A percentile compares a stretch with the other conserved stretches of the same genome.
Evolutionary conservation across 2,113 vertebrate species (phyloP).

Genomic region (Chloropsis hardwickii): DNA sequence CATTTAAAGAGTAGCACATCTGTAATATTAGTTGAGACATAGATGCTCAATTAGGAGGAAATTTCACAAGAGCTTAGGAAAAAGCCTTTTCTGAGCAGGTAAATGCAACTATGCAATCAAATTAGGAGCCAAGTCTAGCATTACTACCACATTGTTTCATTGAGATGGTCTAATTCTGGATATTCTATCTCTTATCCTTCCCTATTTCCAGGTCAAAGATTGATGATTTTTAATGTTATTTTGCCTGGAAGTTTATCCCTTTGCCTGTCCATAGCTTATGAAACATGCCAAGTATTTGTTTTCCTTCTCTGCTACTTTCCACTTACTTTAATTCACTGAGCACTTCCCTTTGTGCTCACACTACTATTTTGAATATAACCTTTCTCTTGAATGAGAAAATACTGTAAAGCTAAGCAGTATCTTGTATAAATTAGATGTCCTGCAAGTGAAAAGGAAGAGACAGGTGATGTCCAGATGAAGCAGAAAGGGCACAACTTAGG

Average conservation of each 20-base stretch:
- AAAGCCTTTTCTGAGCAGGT: background rate
- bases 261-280: background rate
- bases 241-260: background rate
- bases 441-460: constrained; percentile 22
- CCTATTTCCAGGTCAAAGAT: background rate
- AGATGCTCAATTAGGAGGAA: background rate
- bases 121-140: background rate
- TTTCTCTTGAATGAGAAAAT: constrained; percentile 45
- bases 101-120: background rate
- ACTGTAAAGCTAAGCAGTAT: constrained; percentile 52
- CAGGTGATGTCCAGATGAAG: background rate
- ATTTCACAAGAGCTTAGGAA: background rate
- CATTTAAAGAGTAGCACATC: background rate
- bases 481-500: background rate
- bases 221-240: background rate
- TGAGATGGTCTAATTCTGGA: background rate
- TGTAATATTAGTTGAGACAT: background rate
- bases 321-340: constrained; percentile 1
- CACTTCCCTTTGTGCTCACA: background rate
- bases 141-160: background rate
- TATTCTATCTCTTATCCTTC: background rate
- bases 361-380: constrained; percentile 45
- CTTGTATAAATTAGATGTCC: constrained; percentile 44
- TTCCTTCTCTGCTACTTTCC: background rate
- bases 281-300: background rate